A percentile compares a stretch with the other conserved stretches of the same genome.
Evolutionary conservation across 2,888 invertebrate genomes (phyloP).

Genomic region (Cremastinae sp.): DNA sequence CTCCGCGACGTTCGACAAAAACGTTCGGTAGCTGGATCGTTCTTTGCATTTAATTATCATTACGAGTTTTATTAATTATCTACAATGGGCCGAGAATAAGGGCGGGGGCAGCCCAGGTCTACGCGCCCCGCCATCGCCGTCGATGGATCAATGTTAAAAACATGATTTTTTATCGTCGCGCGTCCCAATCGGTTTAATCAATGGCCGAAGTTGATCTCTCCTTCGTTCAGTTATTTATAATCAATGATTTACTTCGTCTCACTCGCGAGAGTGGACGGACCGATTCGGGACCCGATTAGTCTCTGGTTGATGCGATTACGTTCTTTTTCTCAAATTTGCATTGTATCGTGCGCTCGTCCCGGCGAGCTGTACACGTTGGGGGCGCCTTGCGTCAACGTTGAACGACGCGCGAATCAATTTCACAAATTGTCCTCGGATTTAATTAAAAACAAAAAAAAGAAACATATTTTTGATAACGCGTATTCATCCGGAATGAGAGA

Average conservation of each 20-base stretch:
- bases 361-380: conserved; percentile 29
- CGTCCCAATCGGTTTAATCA: conserved; percentile 69
- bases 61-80: conserved; percentile 78
- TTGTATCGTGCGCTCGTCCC: conserved; percentile 15
- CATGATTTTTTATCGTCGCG: conserved; percentile 70
- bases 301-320: conserved; percentile 23
- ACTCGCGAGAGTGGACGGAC: conserved; percentile 31
- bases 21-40: conserved; percentile 59
- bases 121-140: conserved; percentile 80
- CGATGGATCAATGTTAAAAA: conserved; percentile 67
- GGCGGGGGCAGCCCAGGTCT: conserved; percentile 80
- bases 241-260: conserved; percentile 9
- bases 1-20: conserved; percentile 60
- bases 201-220: conserved; percentile 42
- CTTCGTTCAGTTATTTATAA: conserved; percentile 6
- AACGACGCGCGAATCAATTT: conserved; percentile 63
- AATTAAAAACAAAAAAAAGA: conserved; percentile 58
- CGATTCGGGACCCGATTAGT: conserved; percentile 43
- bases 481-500: conserved; percentile 19
- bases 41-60: conserved; percentile 69
- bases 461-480: conserved; percentile 7
- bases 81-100: conserved; percentile 80
- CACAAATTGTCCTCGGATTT: conserved; percentile 65
- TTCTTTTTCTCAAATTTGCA: conserved; percentile 18
- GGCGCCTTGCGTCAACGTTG: conserved; percentile 36